A percentile compares a stretch with the other conserved stretches of the same genome.
phyloP scores from a whole-genome alignment of 2,888 invertebrate genomes.

The Ametastegia equiseti region DNA sequence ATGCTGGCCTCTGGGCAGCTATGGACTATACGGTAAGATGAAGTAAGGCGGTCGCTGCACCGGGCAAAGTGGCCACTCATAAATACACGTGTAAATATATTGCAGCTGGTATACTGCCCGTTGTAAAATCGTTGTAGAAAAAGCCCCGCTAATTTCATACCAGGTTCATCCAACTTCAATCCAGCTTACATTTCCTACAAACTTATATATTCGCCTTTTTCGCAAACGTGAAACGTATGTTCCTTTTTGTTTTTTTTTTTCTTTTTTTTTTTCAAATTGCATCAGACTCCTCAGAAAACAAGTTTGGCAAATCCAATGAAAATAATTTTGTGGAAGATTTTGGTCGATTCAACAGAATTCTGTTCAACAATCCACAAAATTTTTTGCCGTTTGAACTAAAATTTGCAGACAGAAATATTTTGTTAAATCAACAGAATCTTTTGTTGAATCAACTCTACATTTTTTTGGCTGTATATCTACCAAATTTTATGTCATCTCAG shows the following conservation, averaged over 20 bases:
- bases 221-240: not conserved
- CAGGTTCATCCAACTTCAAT: not conserved
- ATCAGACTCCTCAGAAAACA: too few relatives aligned
- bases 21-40: too few relatives aligned
- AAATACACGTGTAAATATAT: conserved; percentile 74
- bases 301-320: too few relatives aligned
- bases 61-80: conserved; percentile 67
- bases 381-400: too few relatives aligned
- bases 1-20: conserved; percentile 12
- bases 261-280: not conserved
- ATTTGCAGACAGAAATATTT: too few relatives aligned
- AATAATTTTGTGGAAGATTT: too few relatives aligned
- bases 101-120: conserved; percentile 67
- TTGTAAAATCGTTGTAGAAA: conserved; percentile 65
- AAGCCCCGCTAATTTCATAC: conserved; percentile 8
- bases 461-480: too few relatives aligned
- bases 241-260: not conserved
- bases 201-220: not conserved
- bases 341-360: too few relatives aligned
- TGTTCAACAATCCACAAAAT: too few relatives aligned
- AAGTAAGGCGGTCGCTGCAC: conserved; percentile 44
- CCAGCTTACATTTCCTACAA: not conserved
- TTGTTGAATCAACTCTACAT: too few relatives aligned
- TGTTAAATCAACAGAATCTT: too few relatives aligned
- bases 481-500: too few relatives aligned